A percentile compares a stretch with the other conserved stretches of the same genome.
phyloP scores from a whole-genome alignment of 2,888 invertebrate species.

The Drosophila macrospina region DNA sequence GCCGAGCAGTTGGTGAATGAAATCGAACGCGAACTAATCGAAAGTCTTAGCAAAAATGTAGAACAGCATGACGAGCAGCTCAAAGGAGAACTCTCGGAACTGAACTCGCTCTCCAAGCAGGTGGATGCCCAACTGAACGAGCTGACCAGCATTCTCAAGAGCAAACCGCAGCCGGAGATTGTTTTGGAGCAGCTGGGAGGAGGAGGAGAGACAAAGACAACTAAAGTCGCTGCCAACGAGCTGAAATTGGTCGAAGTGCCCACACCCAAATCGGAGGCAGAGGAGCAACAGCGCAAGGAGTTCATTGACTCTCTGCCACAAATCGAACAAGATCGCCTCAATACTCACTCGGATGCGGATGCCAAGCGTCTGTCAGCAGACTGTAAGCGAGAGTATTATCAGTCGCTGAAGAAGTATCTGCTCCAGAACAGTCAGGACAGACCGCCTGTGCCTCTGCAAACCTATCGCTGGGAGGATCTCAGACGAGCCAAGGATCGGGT shows the following conservation, averaged over 20 bases:
- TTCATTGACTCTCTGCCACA: constrained; percentile 84
- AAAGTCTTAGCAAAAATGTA: constrained; percentile 68
- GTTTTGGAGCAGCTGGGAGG: constrained; percentile 40
- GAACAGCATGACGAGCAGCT: constrained; percentile 60
- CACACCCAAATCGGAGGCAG: constrained; percentile 79
- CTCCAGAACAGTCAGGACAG: constrained; percentile 77
- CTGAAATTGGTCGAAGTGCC: constrained; percentile 78
- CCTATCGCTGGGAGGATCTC: constrained; percentile 93
- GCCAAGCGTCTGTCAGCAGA: constrained; percentile 80
- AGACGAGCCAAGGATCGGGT: constrained; percentile 88
- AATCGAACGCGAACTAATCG: constrained; percentile 72
- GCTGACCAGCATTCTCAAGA: constrained; percentile 81
- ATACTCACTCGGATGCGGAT: constrained; percentile 66
- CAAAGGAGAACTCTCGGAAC: constrained; percentile 51
- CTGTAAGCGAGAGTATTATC: constrained; percentile 84
- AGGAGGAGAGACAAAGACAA: constrained; percentile 18
- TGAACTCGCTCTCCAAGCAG: constrained; percentile 69
- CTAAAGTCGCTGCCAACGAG: constrained; percentile 39
- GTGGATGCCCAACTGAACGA: constrained; percentile 81
- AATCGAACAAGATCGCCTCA: constrained; percentile 63
- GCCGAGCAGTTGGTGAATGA: constrained; percentile 75
- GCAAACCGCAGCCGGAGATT: constrained; percentile 67
- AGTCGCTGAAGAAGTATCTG: constrained; percentile 83
- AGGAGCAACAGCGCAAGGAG: constrained; percentile 82
- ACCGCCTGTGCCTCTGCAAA: constrained; percentile 90